Evolutionary conservation across 2,113 vertebrate species (phyloP).

Genomic region (Hirundichthys speculiger): DNA sequence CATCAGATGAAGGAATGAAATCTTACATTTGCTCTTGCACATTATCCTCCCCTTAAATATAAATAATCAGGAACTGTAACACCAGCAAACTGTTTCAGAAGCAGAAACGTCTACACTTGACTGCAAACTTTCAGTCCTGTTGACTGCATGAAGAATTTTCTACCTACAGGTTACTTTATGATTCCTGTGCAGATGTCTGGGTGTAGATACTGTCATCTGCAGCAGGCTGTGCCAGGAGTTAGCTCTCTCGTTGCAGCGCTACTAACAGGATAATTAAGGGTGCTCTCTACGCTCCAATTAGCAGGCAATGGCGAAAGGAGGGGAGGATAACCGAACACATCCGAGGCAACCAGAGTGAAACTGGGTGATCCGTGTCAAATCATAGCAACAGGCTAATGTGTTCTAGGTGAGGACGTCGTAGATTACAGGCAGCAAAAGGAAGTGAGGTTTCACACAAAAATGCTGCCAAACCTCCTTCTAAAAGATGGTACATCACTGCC

Average conservation of each 20-base stretch:
- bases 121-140: conserved; percentile 18
- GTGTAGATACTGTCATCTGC: conserved; percentile 44
- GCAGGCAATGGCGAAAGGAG: conserved; percentile 39
- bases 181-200: conserved; percentile 25
- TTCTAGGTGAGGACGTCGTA: conserved; percentile 50
- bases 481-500: conserved; percentile 54
- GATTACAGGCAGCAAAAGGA: conserved; percentile 58
- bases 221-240: conserved; percentile 46
- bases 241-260: conserved; percentile 49
- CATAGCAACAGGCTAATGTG: conserved; percentile 58
- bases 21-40: neutral
- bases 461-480: conserved; percentile 61
- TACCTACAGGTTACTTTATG: conserved; percentile 9
- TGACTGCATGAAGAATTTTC: conserved; percentile 13
- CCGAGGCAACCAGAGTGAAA: conserved; percentile 37
- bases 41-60: neutral
- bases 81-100: conserved; percentile 13
- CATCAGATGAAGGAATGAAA: too few species aligned
- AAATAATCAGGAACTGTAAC: neutral
- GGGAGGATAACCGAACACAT: conserved; percentile 46
- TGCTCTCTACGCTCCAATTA: conserved; percentile 73
- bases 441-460: conserved; percentile 72
- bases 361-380: conserved; percentile 44
- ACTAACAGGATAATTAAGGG: conserved; percentile 70
- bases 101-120: conserved; percentile 1